Evolutionary conservation across 2,888 invertebrate genomes (phyloP).

Genomic region (Suillia variegata): DNA sequence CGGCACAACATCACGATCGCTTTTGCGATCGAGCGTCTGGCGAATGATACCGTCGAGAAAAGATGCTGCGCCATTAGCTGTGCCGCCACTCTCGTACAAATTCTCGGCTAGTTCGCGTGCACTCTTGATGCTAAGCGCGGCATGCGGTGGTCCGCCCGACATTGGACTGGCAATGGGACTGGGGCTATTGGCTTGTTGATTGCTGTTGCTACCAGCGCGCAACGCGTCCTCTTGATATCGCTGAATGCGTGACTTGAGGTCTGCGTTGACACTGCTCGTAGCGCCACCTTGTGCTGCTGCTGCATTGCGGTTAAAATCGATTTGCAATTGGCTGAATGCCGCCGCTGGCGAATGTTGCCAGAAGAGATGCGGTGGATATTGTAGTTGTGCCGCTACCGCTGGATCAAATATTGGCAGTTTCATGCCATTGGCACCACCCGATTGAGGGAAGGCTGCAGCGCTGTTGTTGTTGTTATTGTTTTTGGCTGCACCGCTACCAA

Average conservation of each 20-base stretch:
- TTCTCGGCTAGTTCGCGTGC: constrained; percentile 69
- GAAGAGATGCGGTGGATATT: constrained; percentile 74
- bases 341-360: constrained; percentile 69
- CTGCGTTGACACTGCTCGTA: constrained; percentile 61
- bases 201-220: constrained; percentile 27
- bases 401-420: constrained; percentile 72
- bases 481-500: constrained; percentile 58
- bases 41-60: constrained; percentile 84
- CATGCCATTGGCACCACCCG: constrained; percentile 68
- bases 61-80: constrained; percentile 69
- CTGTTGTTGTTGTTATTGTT: constrained; percentile 47
- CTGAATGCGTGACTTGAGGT: constrained; percentile 79
- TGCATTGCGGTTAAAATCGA: constrained; percentile 48
- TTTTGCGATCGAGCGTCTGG: constrained; percentile 74
- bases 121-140: constrained; percentile 57
- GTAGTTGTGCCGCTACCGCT: constrained; percentile 65
- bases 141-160: constrained; percentile 31
- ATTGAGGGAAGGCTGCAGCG: constrained; percentile 55
- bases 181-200: constrained; percentile 33
- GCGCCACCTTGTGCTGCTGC: constrained; percentile 56
- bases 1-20: constrained; percentile 61
- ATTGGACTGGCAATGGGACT: constrained; percentile 48
- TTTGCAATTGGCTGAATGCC: constrained; percentile 63
- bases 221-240: constrained; percentile 72
- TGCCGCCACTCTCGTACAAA: constrained; percentile 67